Conservation (phyloP, 35 echinoderm and acorn worm species). For the Hemicentrotus pulcherrimus region DNA sequence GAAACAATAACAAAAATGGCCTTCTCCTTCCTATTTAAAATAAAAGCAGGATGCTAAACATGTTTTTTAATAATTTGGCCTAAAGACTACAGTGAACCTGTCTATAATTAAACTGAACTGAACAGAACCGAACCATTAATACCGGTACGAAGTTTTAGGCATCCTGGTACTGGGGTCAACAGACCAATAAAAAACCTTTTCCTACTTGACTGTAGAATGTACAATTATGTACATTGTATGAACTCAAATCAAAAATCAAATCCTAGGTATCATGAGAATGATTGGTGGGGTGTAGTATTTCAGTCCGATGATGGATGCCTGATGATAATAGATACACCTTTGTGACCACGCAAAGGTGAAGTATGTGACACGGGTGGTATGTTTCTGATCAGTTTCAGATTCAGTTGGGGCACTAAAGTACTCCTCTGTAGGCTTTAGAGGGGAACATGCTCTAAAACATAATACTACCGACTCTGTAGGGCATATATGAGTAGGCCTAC, state of each 20-base stretch:
- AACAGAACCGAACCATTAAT: too few relatives aligned
- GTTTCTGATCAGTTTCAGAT: constrained; percentile 18
- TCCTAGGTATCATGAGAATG: background rate
- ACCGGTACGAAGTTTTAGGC: too few relatives aligned
- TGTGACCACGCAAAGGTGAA: constrained; percentile 1
- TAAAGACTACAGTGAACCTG: too few relatives aligned
- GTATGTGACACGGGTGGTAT: constrained; percentile 9
- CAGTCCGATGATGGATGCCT: background rate
- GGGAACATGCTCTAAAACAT: background rate
- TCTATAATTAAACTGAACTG: too few relatives aligned
- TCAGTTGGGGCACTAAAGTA: background rate
- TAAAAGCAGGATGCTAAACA: too few relatives aligned
- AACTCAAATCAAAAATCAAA: background rate
- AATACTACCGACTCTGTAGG: too few relatives aligned
- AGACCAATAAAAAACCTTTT: too few relatives aligned
- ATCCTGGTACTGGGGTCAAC: too few relatives aligned
- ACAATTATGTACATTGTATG: background rate
- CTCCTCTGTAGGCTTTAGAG: too few relatives aligned
- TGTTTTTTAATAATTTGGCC: too few relatives aligned
- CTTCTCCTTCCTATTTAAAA: too few relatives aligned
- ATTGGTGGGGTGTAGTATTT: background rate
- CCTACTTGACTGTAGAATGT: background rate
- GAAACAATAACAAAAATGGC: too few relatives aligned
- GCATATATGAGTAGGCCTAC: background rate
- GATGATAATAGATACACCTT: background rate